Evolutionary conservation across 2,888 invertebrate genomes (phyloP).

Genomic region (Carterocephalus palaemon): DNA sequence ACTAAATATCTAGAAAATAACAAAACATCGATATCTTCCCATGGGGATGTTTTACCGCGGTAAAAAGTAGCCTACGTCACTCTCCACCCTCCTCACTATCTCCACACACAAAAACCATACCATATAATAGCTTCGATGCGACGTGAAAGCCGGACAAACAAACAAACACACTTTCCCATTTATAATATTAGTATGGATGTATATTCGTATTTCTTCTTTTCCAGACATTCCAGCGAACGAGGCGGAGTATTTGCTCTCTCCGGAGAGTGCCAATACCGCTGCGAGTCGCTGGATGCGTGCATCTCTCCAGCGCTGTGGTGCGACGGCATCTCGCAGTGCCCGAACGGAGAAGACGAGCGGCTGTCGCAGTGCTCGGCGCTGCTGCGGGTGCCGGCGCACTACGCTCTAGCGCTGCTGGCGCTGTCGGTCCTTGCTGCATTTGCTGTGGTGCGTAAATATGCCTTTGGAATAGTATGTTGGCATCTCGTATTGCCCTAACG

Average conservation of each 20-base stretch:
- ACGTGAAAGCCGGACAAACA: too few species aligned
- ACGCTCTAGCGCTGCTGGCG: constrained; percentile 80
- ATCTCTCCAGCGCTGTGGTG: constrained; percentile 89
- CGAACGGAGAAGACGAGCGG: constrained; percentile 88
- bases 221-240: constrained; percentile 73
- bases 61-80: too few species aligned
- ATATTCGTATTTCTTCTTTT: constrained; percentile 31
- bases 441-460: constrained; percentile 66
- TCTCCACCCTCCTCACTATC: too few species aligned
- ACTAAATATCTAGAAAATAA: too few species aligned
- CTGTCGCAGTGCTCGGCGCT: constrained; percentile 85
- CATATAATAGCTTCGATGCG: too few species aligned
- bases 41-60: too few species aligned
- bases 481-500: too few species aligned
- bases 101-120: too few species aligned
- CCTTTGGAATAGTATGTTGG: too few species aligned
- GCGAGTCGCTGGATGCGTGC: constrained; percentile 89
- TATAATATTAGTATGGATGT: too few species aligned
- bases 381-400: constrained; percentile 89
- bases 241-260: constrained; percentile 79
- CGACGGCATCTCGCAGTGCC: constrained; percentile 87
- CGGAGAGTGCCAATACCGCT: constrained; percentile 86
- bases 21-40: too few species aligned
- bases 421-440: constrained; percentile 67
- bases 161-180: too few species aligned